Evolutionary conservation across 2,113 vertebrate genomes (phyloP).

Genomic region (Ciconia maguari): DNA sequence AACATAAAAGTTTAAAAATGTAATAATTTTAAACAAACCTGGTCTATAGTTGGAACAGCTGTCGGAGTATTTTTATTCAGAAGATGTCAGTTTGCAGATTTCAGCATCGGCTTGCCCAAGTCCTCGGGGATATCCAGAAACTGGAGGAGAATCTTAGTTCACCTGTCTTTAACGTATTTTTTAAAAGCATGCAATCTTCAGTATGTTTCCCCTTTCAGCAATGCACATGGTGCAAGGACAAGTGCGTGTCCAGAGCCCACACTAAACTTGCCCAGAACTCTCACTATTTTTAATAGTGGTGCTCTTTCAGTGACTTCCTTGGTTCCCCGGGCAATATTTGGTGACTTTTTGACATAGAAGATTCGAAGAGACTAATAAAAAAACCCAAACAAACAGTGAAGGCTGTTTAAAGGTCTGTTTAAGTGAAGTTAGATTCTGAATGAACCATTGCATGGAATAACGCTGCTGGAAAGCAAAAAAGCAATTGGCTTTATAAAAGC

Average conservation of each 20-base stretch:
- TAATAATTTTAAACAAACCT: background rate
- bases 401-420: background rate
- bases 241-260: background rate
- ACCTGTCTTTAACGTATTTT: background rate
- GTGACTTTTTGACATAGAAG: background rate
- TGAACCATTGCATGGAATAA: background rate
- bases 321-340: background rate
- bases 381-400: background rate
- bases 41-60: background rate
- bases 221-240: background rate
- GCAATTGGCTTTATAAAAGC: background rate
- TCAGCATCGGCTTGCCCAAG: background rate
- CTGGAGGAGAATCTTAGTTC: background rate
- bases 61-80: background rate
- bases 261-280: background rate
- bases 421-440: background rate
- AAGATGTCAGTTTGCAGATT: background rate
- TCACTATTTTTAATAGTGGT: background rate
- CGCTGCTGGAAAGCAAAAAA: background rate
- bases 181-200: background rate
- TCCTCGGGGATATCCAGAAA: background rate
- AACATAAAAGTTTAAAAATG: background rate
- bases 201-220: background rate
- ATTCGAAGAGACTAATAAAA: background rate
- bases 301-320: background rate